These are phyloP conservation scores for Trichogramma evanescens DNA, from an alignment of 2,888 invertebrate species.

Conservation along the genomic window DNA sequence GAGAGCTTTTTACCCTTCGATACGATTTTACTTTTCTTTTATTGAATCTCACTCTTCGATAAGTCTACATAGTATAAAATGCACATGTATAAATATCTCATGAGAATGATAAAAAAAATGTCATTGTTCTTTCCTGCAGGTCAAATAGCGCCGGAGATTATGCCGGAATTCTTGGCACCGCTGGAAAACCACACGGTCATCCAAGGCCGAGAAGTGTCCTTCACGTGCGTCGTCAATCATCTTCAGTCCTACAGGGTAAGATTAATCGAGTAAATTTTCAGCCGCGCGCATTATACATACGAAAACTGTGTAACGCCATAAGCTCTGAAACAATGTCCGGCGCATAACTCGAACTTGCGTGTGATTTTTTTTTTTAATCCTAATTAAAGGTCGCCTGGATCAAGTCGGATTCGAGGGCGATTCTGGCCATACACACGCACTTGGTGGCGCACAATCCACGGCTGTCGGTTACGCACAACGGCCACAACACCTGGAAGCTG, in stretches of 20 bases:
- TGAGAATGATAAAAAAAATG: no score
- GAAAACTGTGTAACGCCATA: no score
- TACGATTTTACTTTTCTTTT: no score
- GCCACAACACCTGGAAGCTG: conserved; percentile 87
- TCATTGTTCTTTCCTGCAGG: conserved; percentile 48
- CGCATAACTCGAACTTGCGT: no score
- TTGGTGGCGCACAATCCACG: conserved; percentile 83
- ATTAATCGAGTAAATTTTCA: conserved; percentile 10
- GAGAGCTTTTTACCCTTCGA: no score
- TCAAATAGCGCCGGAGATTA: conserved; percentile 61
- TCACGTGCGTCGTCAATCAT: conserved; percentile 85
- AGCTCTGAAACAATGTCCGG: no score
- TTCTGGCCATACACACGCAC: conserved; percentile 80
- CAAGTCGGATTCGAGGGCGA: conserved; percentile 82
- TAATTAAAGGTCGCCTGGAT: conserved; percentile 77
- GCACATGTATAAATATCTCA: no score
- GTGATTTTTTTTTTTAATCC: not conserved
- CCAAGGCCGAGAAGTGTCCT: conserved; percentile 78
- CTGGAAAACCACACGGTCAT: conserved; percentile 81
- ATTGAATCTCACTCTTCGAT: no score
- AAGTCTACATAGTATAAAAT: no score
- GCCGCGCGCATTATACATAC: not conserved
- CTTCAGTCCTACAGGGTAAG: conserved; percentile 76
- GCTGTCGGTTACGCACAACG: conserved; percentile 80
- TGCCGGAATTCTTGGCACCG: conserved; percentile 75